Evolutionary conservation across 2,888 invertebrate genomes (phyloP).

Genomic region (Sicus ferrugineus): DNA sequence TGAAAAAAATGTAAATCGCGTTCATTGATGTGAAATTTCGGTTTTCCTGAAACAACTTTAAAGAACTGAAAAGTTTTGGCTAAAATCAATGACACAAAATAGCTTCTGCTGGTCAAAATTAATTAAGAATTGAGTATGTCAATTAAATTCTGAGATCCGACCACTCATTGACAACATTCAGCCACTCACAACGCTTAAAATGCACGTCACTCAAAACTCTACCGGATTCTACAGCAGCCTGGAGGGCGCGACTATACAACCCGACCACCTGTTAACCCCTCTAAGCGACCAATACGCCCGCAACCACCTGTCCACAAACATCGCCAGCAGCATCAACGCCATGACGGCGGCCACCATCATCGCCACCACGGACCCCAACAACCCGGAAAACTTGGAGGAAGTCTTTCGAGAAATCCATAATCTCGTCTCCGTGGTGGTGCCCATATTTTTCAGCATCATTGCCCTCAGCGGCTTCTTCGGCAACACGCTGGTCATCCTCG

Average conservation of each 20-base stretch:
- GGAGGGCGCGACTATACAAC: not conserved
- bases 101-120: no score
- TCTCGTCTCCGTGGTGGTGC: constrained; percentile 70
- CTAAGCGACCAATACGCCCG: not conserved
- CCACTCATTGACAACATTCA: not conserved
- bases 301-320: not conserved
- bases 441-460: constrained; percentile 84
- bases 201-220: not conserved
- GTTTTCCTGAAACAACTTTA: not conserved
- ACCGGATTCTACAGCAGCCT: not conserved
- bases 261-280: not conserved
- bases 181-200: not conserved
- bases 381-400: constrained; percentile 32
- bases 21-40: not conserved
- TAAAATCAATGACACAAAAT: no score
- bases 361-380: constrained; percentile 1
- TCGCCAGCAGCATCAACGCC: not conserved
- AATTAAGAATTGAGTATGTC: no score
- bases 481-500: constrained; percentile 86
- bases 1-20: not conserved
- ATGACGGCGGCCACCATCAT: not conserved
- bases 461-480: constrained; percentile 86
- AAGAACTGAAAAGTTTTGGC: no score
- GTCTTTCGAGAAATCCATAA: constrained; percentile 40
- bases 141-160: no score